phyloP scores from a whole-genome alignment of 2,113 vertebrate genomes.

The Pungitius pungitius region DNA sequence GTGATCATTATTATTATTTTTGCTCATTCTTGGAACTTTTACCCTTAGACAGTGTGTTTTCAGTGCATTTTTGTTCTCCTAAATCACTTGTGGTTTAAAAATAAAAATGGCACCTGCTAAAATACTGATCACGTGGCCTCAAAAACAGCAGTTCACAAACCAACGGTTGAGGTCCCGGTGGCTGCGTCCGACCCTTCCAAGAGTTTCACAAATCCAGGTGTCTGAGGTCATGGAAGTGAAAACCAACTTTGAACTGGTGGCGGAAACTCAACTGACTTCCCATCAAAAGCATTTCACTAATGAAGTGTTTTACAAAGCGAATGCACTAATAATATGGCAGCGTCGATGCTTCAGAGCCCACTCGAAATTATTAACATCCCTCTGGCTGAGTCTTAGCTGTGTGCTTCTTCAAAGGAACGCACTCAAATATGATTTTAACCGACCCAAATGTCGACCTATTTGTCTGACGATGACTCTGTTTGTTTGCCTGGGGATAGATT shows the following conservation, averaged over 20 bases:
- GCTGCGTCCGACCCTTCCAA: not conserved
- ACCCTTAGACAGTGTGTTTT: no score
- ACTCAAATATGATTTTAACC: constrained; percentile 8
- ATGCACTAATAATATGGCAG: not conserved
- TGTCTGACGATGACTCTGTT: not conserved
- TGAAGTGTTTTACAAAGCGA: constrained; percentile 25
- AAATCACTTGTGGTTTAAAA: not conserved
- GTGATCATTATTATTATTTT: no score
- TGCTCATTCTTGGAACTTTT: no score
- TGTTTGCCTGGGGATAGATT: not conserved
- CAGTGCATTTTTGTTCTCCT: not conserved
- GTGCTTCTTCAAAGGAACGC: constrained; percentile 20
- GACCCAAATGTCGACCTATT: not conserved
- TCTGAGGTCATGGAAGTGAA: not conserved
- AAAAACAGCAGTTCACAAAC: not conserved
- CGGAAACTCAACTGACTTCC: not conserved
- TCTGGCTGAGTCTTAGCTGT: constrained; percentile 17
- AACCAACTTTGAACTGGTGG: not conserved
- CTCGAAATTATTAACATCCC: not conserved
- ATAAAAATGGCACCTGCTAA: not conserved
- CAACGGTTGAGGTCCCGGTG: not conserved
- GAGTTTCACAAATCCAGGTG: not conserved
- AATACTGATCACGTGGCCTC: not conserved
- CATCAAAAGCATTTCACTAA: constrained; percentile 11
- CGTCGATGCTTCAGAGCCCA: not conserved